phyloP scores from a whole-genome alignment of 2,888 invertebrate species.

The Drosophila paramelanica region DNA sequence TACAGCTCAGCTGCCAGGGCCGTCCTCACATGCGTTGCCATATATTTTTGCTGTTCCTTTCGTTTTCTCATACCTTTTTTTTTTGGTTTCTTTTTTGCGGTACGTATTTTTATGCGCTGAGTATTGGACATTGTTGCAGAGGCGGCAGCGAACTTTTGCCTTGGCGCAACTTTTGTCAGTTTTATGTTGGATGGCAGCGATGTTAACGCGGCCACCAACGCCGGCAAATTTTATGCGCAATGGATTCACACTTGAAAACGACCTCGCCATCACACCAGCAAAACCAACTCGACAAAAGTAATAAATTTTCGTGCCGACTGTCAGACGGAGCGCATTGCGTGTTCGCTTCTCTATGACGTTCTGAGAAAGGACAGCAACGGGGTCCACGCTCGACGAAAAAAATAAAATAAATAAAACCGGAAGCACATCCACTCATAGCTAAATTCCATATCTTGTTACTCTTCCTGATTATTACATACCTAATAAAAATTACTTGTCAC shows the following conservation, averaged over 20 bases:
- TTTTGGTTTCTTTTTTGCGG: constrained; percentile 13
- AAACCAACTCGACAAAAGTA: constrained; percentile 45
- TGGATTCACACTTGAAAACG: constrained; percentile 55
- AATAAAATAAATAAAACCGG: not conserved
- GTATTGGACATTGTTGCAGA: constrained; percentile 57
- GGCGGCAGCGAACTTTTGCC: constrained; percentile 54
- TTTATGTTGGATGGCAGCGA: constrained; percentile 49
- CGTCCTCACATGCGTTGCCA: constrained; percentile 30
- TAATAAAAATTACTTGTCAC: too few relatives aligned
- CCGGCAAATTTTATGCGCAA: constrained; percentile 68
- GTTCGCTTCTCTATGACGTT: constrained; percentile 52
- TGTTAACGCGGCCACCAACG: constrained; percentile 37
- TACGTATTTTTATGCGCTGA: constrained; percentile 41
- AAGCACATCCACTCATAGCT: not conserved
- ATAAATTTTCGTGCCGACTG: constrained; percentile 74
- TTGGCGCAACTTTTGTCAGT: constrained; percentile 66
- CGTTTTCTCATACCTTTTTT: not conserved
- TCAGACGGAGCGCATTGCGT: constrained; percentile 38
- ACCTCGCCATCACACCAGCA: constrained; percentile 12
- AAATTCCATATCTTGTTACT: not conserved
- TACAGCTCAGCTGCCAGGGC: constrained; percentile 3
- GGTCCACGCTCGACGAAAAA: not conserved
- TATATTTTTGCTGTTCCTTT: constrained; percentile 32
- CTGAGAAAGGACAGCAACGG: constrained; percentile 1
- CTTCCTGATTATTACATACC: not conserved